Evolutionary conservation across 2,797 vertebrate genomes (phyloP), one percentile per base, ranked within the genome.

Genomic region (Pempheris klunzingeri): DNA sequence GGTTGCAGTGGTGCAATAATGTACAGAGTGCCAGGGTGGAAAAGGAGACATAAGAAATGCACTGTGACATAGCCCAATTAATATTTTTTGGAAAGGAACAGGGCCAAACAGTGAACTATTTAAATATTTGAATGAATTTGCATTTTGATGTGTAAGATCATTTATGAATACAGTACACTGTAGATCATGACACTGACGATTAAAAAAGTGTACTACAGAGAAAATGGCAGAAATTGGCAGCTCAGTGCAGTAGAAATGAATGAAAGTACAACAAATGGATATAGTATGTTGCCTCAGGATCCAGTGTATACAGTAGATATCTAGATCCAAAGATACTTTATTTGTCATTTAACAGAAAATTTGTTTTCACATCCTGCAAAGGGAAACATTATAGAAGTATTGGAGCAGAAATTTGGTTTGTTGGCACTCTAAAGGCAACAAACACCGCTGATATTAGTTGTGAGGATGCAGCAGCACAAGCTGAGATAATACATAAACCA

Each of bases 331-430:
- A 66, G 67, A 62, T 34, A 34, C 3, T 53, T 68, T 7, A 24
- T 69, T 54, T 68, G 17, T 54, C 46, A 15, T 69, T 32, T 44
- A 70, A 70, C 54, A 72, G 68, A 68, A 82, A 80, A 74, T 81
- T 30, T 79, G 69, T 72, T 72, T 77, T 76, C 68, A 20, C 17
- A 62, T 62, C 38, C 69, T 61, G 43, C 32, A 41, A 4, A 28
- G 28, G 32, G 50, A 65, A 62, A 70, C 64, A 78, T 71, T 66
- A 69, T 52, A 72, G 26, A 85, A 59, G 18, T 32, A 12, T 44
- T 74, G 58, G 47, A 68, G 60, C 43, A 68, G 44, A 72, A 34
- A 54, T 66, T 11, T 53, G 6, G 53, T 68, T 68, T 66, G 62
- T n/a, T 55, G 53, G 28, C 38, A 46, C 15, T 24, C 2, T 18